Conservation (phyloP, 2,888 invertebrate species). For the Dynastes maya region DNA sequence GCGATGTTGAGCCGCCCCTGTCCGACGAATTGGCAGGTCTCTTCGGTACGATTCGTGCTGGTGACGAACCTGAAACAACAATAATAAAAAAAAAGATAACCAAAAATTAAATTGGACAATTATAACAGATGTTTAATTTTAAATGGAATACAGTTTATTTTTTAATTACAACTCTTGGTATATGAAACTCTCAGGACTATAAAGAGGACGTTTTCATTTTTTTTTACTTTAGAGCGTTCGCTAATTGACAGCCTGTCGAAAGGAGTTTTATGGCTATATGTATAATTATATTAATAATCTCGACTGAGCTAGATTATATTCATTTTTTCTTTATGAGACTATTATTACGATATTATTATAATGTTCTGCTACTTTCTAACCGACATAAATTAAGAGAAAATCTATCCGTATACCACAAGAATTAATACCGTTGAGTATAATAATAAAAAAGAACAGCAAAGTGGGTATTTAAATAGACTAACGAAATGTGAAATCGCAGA, state of each 20-base stretch:
- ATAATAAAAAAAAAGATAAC: not conserved
- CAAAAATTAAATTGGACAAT: not conserved
- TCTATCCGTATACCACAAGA: not conserved
- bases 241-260: constrained; percentile 21
- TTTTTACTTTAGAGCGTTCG: not conserved
- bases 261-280: constrained; percentile 1
- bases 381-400: not conserved
- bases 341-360: not conserved
- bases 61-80: constrained; percentile 70
- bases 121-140: not conserved
- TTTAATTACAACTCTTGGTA: no score
- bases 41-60: constrained; percentile 71
- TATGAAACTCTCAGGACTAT: no score
- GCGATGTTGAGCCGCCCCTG: constrained; percentile 68
- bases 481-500: no score
- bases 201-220: no score
- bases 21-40: constrained; percentile 70
- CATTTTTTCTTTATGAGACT: constrained; percentile 14
- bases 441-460: no score
- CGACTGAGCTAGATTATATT: not conserved
- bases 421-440: not conserved
- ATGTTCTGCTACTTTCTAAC: not conserved
- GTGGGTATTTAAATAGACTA: no score
- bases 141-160: no score
- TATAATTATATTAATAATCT: constrained; percentile 24